Percentiles rank a stretch among this genome's conserved stretches.
Conservation (phyloP, 92 coral and sea anemone species). For the Phenganax stokvisi region DNA sequence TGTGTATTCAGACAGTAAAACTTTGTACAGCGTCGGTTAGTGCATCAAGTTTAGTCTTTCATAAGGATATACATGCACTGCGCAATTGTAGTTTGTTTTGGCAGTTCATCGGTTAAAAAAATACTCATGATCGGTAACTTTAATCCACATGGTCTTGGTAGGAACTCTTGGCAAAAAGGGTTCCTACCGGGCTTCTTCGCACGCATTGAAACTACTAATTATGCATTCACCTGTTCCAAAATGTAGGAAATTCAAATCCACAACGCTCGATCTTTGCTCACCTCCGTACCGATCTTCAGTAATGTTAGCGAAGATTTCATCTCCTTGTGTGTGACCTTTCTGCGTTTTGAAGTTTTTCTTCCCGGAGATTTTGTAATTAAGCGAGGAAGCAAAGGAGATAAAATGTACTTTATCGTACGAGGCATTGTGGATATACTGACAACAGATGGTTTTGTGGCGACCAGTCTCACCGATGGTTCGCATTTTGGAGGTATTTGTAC, state of each 20-base stretch:
- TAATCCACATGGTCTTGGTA: no score
- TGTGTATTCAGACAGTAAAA: no score
- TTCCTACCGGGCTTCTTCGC: no score
- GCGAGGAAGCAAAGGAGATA: conserved; percentile 82
- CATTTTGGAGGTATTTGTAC: conserved; percentile 84
- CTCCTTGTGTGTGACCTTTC: conserved; percentile 57
- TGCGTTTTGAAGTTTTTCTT: conserved; percentile 84
- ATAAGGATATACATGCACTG: no score
- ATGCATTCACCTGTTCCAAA: not conserved
- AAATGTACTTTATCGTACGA: conserved; percentile 90
- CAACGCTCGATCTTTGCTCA: conserved; percentile 69
- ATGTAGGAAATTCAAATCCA: conserved; percentile 74
- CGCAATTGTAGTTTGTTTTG: no score
- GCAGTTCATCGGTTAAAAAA: no score
- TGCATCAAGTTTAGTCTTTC: no score
- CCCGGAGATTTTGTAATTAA: conserved; percentile 82
- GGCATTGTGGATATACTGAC: conserved; percentile 94
- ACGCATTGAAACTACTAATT: not conserved
- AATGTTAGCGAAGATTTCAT: conserved; percentile 60
- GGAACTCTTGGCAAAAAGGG: no score
- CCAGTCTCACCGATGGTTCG: conserved; percentile 94
- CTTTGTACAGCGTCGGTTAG: no score
- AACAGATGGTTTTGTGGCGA: conserved; percentile 69
- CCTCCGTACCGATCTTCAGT: conserved; percentile 77
- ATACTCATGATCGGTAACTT: no score